Base-by-base conservation (phyloP, 2,888 invertebrate species). In the Stenoptilia bipunctidactyla region DNA sequence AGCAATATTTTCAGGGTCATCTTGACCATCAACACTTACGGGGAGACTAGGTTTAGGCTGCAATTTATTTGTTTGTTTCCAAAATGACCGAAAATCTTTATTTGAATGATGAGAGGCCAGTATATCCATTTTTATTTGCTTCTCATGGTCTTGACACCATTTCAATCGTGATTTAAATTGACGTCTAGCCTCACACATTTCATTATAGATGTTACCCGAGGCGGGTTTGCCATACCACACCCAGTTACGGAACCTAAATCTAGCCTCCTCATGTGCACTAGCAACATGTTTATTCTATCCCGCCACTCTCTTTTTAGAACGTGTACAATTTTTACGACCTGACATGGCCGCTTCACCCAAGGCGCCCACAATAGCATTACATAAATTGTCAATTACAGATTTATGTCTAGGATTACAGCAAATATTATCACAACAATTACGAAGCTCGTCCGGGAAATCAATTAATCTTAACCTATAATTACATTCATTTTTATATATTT, bases 201-300 rank as follows among this genome's bases (percentile, higher is more conserved):
- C 13, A 8, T 42, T 37, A 34, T 44, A 44, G 9, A 30, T 8
- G 1, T 12, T 13, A n/a, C 44, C 45, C 13, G 9, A 14, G 1
- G 2, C 13, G 1, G 42, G 48, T 33, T 36, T 43, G n/a, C 46
- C 46, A 15, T 34, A 27, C 20, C 39, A 41, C 13, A 46, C n/a
- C 52, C 52, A 53, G 2, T 36, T 15, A 4, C 42, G 12, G 42
- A 47, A 50, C 3, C 33, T 39, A 3, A 13, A 13, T 33, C 50
- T 44, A 27, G 52, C 51, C 39, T 41, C 38, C 42, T 36, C 13
- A 20, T 51, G 47, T 14, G 49, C 46, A 9, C 27, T 41, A 1
- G 40, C 40, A 4, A 53, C 51, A 15, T 53, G 37, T 2, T 38
- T 43, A 33, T 51, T 53, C 52, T 52, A 53, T 0, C 51, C 48